Conservation (phyloP, 23 tunicate species). For the Clavelina lepadiformis region DNA sequence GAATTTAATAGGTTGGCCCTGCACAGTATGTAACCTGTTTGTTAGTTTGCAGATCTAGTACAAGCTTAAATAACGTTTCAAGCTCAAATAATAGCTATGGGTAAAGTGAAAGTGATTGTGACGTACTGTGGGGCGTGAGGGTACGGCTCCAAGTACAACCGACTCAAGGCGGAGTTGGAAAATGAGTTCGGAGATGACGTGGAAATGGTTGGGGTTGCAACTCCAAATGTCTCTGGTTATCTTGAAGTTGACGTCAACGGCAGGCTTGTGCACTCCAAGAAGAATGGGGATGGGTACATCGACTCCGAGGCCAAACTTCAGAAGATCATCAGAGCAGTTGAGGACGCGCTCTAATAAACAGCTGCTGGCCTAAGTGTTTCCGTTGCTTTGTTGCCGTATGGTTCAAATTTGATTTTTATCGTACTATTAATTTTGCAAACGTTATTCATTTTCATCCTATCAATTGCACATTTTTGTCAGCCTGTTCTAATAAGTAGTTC, state of each 20-base stretch:
- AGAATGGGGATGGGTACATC: constrained; percentile 86
- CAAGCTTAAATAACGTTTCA: too few species aligned
- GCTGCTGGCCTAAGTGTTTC: too few species aligned
- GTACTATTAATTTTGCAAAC: too few species aligned
- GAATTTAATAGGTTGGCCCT: too few species aligned
- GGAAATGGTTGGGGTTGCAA: neutral
- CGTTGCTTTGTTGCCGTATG: too few species aligned
- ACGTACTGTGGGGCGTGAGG: constrained; percentile 87
- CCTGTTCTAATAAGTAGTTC: too few species aligned
- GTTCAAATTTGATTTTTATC: too few species aligned
- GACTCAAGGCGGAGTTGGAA: constrained; percentile 13
- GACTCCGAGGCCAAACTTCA: constrained; percentile 53
- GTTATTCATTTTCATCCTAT: too few species aligned
- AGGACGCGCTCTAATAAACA: constrained; percentile 10
- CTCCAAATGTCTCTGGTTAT: constrained; percentile 39
- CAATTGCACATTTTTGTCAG: too few species aligned
- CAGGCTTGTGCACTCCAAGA: constrained; percentile 74
- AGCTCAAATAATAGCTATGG: too few species aligned
- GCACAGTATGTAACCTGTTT: too few species aligned
- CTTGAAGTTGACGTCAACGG: constrained; percentile 68
- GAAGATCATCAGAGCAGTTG: constrained; percentile 64
- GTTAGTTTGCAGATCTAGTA: too few species aligned
- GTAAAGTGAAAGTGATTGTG: constrained; percentile 37
- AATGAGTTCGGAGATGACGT: constrained; percentile 28
- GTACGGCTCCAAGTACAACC: constrained; percentile 26